phyloP scores from a whole-genome alignment of 2,888 invertebrate species.

The Drosophila acutilabella region DNA sequence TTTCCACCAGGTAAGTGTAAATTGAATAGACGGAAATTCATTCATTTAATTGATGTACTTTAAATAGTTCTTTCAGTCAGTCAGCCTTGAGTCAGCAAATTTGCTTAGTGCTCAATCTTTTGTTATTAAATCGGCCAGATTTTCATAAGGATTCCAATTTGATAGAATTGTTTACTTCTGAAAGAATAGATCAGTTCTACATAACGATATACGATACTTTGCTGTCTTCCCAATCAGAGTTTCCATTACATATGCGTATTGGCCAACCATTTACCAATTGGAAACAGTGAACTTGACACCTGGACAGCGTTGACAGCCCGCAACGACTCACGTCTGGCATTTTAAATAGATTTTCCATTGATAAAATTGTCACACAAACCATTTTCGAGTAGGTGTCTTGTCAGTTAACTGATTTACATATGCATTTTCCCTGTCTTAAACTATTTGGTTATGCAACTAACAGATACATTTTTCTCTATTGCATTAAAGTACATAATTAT shows the following conservation, averaged over 20 bases:
- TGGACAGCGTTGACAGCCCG: conserved; percentile 18
- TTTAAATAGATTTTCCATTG: conserved; percentile 49
- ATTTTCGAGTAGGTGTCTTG: conserved; percentile 28
- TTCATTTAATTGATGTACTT: conserved; percentile 33
- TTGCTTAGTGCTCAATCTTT: not conserved
- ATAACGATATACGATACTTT: not conserved
- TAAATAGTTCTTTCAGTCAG: conserved; percentile 20
- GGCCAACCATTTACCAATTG: conserved; percentile 27
- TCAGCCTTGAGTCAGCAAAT: conserved; percentile 21
- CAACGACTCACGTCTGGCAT: conserved; percentile 47
- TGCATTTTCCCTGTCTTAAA: conserved; percentile 24
- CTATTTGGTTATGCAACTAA: conserved; percentile 36
- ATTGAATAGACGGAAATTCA: conserved; percentile 4
- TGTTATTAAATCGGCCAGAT: not conserved
- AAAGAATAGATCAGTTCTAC: not conserved
- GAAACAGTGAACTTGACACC: conserved; percentile 18
- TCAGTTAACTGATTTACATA: conserved; percentile 36
- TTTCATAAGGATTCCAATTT: not conserved
- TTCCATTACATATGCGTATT: conserved; percentile 5
- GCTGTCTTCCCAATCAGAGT: not conserved
- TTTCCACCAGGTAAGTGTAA: conserved; percentile 81
- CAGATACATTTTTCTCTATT: conserved; percentile 8
- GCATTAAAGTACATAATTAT: conserved; percentile 14
- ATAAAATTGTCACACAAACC: conserved; percentile 53
- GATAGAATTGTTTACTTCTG: conserved; percentile 1